A percentile compares a stretch with the other conserved stretches of the same genome.
These are phyloP conservation scores for Oriolus oriolus DNA, from an alignment of 2,113 vertebrate species.

Conservation along the genomic window DNA sequence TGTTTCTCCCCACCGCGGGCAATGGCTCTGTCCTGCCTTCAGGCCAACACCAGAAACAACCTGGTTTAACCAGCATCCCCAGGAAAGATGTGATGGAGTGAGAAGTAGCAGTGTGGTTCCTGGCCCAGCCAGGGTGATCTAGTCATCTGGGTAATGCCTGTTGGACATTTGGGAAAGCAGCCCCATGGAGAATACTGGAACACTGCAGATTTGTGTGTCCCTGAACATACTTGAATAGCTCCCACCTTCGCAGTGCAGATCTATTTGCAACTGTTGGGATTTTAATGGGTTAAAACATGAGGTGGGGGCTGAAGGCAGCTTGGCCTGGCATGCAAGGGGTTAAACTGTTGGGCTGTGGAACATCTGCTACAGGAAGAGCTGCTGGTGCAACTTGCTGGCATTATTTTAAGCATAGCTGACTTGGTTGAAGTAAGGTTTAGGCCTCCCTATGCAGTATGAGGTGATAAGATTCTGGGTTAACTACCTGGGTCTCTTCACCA, in stretches of 20 bases:
- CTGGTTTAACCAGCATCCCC: background rate
- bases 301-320: background rate
- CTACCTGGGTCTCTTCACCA: background rate
- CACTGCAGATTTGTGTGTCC: background rate
- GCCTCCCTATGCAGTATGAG: background rate
- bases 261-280: background rate
- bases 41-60: background rate
- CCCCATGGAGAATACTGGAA: background rate
- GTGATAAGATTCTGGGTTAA: background rate
- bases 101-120: background rate
- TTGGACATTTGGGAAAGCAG: background rate
- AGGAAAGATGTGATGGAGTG: rapidly evolving
- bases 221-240: background rate
- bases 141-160: rapidly evolving
- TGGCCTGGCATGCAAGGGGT: background rate
- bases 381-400: background rate
- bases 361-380: background rate
- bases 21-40: rapidly evolving
- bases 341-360: background rate
- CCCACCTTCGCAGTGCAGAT: background rate
- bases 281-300: background rate
- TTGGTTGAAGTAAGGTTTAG: background rate
- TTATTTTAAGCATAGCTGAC: background rate
- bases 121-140: background rate
- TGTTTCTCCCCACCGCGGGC: rapidly evolving